Base-by-base conservation (phyloP, 2,888 invertebrate genomes). In the Plusia festucae region DNA sequence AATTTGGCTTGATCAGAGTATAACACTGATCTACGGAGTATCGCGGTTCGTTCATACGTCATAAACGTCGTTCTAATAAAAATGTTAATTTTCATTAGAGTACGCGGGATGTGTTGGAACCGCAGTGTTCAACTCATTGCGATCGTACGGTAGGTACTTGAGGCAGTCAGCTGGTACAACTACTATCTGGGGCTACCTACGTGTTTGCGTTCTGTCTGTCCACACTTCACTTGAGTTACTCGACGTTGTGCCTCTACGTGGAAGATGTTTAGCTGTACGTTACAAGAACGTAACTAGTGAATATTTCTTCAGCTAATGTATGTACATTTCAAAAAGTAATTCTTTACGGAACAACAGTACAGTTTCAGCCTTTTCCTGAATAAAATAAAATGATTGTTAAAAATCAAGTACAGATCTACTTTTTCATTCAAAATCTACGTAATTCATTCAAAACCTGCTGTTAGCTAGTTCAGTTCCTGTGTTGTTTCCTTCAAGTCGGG, bases 361-460 rank as follows among this genome's bases (percentile, higher is more conserved):
- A 86, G 84, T 86, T 87, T 89, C 89, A 90, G 91, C 90, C 90
- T 90, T 90, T 87, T 85, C 79, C 85, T 85, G 84, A 85, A 83
- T 81, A 76, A 85, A 86, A 82, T 67, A 81, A 88, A 85, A 74
- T 60, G 78, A 79, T 76, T 72, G 79, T 70, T 81, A 81, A 81
- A 85, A 87, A 87, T 82, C 73, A 81, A 83, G 87, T 84, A 88
- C 88, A 88, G 88, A 87, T 88, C 91, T 91, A 91, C 88, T 77
- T 85, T 83, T 85, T 88, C 87, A 83, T 90, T 87, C 90, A 89
- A 93, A 90, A 90, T 91, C 93, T 93, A 93, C 91, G 77, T 88
- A 85, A 84, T 93, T 93, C 91, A 93, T 94, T 93, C 94, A 94
- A 94, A 94, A 94, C 94, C 94, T 93, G 94, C 78, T 81, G 87